Conservation (phyloP, 2,888 invertebrate genomes). For the Erebia epiphron region DNA sequence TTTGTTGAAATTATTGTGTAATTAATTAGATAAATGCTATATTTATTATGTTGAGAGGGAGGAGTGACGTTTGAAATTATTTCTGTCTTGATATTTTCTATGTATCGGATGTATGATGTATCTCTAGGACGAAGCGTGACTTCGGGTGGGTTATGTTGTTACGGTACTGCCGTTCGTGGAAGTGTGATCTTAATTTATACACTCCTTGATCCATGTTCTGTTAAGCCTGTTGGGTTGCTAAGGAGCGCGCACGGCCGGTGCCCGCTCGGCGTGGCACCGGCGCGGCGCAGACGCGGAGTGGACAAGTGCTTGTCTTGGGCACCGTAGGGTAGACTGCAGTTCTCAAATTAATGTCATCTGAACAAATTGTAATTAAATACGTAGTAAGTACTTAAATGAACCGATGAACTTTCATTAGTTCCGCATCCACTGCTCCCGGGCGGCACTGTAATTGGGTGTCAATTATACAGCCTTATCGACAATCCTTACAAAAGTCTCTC, state of each 20-base stretch:
- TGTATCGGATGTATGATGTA: slow-evolving; percentile 56
- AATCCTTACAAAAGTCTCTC: slow-evolving; percentile 63
- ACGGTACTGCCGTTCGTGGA: slow-evolving; percentile 50
- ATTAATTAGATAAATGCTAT: slow-evolving; percentile 79
- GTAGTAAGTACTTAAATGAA: slow-evolving; percentile 62
- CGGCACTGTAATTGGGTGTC: slow-evolving; percentile 65
- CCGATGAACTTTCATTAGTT: slow-evolving; percentile 66
- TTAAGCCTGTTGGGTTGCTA: neutral
- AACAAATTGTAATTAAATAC: slow-evolving; percentile 55
- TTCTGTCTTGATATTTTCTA: slow-evolving; percentile 81
- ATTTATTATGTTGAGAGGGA: slow-evolving; percentile 78
- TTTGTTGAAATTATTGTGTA: slow-evolving; percentile 83
- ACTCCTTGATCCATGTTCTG: neutral
- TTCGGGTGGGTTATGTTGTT: slow-evolving; percentile 63
- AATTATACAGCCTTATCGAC: slow-evolving; percentile 76
- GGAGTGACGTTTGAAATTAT: slow-evolving; percentile 79
- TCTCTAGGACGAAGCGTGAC: slow-evolving; percentile 67
- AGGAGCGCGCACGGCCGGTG: slow-evolving; percentile 41
- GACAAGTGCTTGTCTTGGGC: slow-evolving; percentile 57
- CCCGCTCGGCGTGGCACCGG: slow-evolving; percentile 35
- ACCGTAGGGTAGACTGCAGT: slow-evolving; percentile 28
- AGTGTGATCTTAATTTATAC: slow-evolving; percentile 41
- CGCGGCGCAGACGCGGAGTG: slow-evolving; percentile 56
- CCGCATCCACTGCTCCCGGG: slow-evolving; percentile 57
- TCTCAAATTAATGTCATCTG: slow-evolving; percentile 40